These are phyloP conservation scores for Atherinomorus stipes DNA, from an alignment of 2,113 vertebrate species.

Conservation along the genomic window DNA sequence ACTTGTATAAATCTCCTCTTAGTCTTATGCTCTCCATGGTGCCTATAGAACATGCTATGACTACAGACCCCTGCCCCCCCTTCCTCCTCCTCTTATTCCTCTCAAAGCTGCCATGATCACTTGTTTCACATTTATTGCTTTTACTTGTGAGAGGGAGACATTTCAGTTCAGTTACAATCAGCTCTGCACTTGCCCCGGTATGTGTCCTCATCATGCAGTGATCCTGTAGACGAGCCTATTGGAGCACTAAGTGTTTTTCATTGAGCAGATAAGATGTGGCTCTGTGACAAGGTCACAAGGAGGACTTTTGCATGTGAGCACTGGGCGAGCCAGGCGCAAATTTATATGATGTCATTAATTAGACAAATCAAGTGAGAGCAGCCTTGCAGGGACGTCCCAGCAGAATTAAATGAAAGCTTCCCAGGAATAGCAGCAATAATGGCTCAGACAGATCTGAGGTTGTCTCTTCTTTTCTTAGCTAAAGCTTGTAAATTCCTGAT, in stretches of 20 bases:
- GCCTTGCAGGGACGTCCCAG: slow-evolving; percentile 48
- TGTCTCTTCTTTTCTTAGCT: slow-evolving; percentile 5
- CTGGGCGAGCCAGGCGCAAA: slow-evolving; percentile 8
- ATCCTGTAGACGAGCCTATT: slow-evolving; percentile 11
- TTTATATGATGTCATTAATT: slow-evolving; percentile 61
- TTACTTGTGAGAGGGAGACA: slow-evolving; percentile 10
- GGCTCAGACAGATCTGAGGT: slow-evolving; percentile 32
- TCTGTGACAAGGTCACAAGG: slow-evolving; percentile 60
- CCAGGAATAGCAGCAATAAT: slow-evolving; percentile 60
- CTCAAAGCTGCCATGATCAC: slow-evolving; percentile 23
- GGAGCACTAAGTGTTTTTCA: slow-evolving; percentile 19
- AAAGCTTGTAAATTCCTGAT: neutral
- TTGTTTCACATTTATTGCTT: slow-evolving; percentile 27
- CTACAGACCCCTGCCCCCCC: slow-evolving; percentile 3
- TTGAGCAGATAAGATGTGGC: neutral
- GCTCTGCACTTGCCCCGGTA: neutral
- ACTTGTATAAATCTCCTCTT: slow-evolving; percentile 70
- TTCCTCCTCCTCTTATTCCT: slow-evolving; percentile 12
- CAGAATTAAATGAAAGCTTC: slow-evolving; percentile 59
- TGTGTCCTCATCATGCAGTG: neutral
- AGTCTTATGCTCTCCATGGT: slow-evolving; percentile 53
- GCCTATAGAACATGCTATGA: slow-evolving; percentile 47
- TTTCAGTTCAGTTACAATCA: slow-evolving; percentile 21
- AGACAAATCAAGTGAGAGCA: slow-evolving; percentile 55
- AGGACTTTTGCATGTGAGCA: slow-evolving; percentile 51